Base-by-base conservation (phyloP, 2,888 invertebrate genomes). In the Lamproptera curius region DNA sequence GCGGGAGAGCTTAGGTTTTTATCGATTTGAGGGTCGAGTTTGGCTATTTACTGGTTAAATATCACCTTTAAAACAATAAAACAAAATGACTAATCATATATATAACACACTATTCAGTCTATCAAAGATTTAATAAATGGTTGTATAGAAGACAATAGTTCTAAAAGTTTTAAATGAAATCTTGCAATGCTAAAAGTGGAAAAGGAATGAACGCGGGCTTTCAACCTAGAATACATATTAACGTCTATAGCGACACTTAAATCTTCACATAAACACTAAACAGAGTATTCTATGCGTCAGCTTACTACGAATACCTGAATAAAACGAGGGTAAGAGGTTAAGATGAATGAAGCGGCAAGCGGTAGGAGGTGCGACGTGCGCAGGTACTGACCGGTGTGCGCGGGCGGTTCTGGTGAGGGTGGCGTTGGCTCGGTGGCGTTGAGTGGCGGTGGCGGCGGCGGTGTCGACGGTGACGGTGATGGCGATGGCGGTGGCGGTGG, bases 391-490 rank as follows among this genome's bases (percentile, higher is more conserved):
- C 82, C 82, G 73, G 73, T 59, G 76, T 70, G 75, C 55, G 73
- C 67, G 66, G 76, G 71, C 61, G 73, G 60, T 53, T 68, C 65
- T 63, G 71, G 67, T 62, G 76, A 63, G 63, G 70, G 63, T 56
- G 73, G 65, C 62, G 67, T 59, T 61, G 65, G 58, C 55, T 75
- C 78, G 70, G 79, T 77, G 75, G 70, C 63, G 76, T 80, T 76
- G 73, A 72, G 62, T 59, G 74, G 78, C 75, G 80, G 78, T 76
- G 74, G 78, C 76, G 74, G 71, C 74, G 78, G 63, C 72, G 78
- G 68, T 69, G 76, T 80, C 77, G 81, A 77, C 76, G 79, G 76
- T 71, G 79, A 79, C 71, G 79, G 75, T 75, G 77, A 77, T 76
- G 76, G 77, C 74, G 76, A 73, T 73, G 74, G 71, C 73, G 74